Evolutionary conservation across 2,888 invertebrate species (phyloP).

Genomic region (Isotomurus palustris): DNA sequence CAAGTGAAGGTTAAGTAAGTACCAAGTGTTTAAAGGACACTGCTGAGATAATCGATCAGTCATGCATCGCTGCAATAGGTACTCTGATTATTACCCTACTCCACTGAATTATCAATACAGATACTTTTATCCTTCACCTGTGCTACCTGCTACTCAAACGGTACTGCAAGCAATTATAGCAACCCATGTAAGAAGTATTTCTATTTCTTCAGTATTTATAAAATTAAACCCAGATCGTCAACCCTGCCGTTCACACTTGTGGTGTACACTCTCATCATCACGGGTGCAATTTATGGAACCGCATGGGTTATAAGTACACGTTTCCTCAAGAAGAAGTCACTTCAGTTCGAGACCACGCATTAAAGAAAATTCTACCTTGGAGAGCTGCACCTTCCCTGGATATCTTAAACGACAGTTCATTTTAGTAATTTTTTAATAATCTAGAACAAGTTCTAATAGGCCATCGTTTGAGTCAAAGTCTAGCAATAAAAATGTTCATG

Average conservation of each 20-base stretch:
- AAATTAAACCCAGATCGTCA: constrained; percentile 13
- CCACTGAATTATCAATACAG: constrained; percentile 41
- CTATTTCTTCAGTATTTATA: no score
- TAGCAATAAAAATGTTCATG: not conserved
- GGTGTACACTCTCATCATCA: constrained; percentile 30
- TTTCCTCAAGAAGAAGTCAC: constrained; percentile 18
- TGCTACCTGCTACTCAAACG: constrained; percentile 34
- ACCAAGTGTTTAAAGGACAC: not conserved
- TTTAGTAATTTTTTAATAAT: constrained; percentile 29
- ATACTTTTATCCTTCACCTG: constrained; percentile 42
- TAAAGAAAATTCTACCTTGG: constrained; percentile 43
- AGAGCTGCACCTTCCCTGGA: constrained; percentile 29
- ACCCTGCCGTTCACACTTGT: constrained; percentile 34
- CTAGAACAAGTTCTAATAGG: not conserved
- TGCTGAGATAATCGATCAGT: not conserved
- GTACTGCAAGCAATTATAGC: no score
- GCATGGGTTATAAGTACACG: constrained; percentile 29
- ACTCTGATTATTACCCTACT: constrained; percentile 41
- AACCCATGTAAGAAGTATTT: no score
- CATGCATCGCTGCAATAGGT: constrained; percentile 37
- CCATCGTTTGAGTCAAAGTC: not conserved
- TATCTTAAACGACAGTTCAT: constrained; percentile 32
- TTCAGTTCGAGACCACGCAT: constrained; percentile 35
- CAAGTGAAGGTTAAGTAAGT: not conserved
- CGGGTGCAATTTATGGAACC: constrained; percentile 39